Conservation (phyloP, 2,888 invertebrate genomes). For the Drosophila rubida region DNA sequence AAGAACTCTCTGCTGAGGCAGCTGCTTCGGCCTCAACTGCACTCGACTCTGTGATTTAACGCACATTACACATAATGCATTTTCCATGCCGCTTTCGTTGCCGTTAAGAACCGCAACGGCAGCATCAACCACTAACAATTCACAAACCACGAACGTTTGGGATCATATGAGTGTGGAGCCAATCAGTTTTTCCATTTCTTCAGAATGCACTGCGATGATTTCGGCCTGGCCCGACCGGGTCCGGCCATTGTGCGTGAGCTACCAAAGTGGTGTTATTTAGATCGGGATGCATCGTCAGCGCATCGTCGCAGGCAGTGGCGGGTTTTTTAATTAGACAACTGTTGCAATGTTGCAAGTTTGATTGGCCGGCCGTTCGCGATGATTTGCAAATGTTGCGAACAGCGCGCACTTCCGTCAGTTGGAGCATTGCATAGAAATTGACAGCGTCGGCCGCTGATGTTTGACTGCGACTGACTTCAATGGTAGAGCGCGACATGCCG, state of each 20-base stretch:
- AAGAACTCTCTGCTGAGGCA: conserved; percentile 30
- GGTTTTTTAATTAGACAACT: conserved; percentile 42
- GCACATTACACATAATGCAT: conserved; percentile 75
- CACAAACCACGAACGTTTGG: conserved; percentile 39
- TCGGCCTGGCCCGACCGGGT: conserved; percentile 26
- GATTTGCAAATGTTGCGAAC: conserved; percentile 60
- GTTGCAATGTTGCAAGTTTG: conserved; percentile 18
- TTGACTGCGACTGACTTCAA: conserved; percentile 43
- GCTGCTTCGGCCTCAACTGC: conserved; percentile 9
- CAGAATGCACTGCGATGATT: conserved; percentile 36
- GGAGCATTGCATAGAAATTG: conserved; percentile 30
- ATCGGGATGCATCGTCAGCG: conserved; percentile 37
- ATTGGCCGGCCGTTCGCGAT: conserved; percentile 29
- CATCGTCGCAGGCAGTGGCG: conserved; percentile 13
- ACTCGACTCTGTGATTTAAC: conserved; percentile 65
- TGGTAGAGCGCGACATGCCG: conserved; percentile 47
- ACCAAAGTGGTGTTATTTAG: conserved; percentile 60
- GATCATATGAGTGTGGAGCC: conserved; percentile 49
- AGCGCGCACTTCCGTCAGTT: conserved; percentile 60
- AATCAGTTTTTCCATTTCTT: conserved; percentile 55
- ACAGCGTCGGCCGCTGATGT: conserved; percentile 21
- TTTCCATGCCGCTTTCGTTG: conserved; percentile 65
- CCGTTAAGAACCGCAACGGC: conserved; percentile 67
- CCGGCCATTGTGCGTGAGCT: conserved; percentile 62
- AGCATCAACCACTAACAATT: conserved; percentile 57